A percentile compares a stretch with the other conserved stretches of the same genome.
Conservation (phyloP, 1,140 invertebrate genomes). For the Zaprionus africanus region DNA sequence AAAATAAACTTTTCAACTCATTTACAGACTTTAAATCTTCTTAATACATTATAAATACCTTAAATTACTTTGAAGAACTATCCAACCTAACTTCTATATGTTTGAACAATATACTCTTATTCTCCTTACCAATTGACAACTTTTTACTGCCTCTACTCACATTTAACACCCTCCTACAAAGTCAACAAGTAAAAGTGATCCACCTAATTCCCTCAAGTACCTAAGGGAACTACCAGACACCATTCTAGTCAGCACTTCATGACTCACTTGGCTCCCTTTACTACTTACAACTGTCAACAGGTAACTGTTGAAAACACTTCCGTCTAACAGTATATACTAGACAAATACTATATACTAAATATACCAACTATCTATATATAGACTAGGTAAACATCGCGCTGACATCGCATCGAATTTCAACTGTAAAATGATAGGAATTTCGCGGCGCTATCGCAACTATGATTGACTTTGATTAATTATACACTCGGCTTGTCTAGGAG, state of each 20-base stretch:
- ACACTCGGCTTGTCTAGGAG: not conserved
- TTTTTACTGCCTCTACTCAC: not conserved
- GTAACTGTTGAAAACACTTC: not conserved
- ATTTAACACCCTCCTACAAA: not conserved
- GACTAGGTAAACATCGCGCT: not conserved
- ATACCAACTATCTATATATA: conserved; percentile 1
- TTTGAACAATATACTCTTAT: not conserved
- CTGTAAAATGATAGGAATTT: conserved; percentile 1
- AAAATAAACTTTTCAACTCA: not conserved
- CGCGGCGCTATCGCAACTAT: conserved; percentile 18
- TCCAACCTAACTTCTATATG: too few species aligned
- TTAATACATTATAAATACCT: too few species aligned
- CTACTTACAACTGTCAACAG: not conserved
- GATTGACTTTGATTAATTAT: conserved; percentile 42
- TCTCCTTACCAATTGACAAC: not conserved
- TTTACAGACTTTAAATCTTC: too few species aligned
- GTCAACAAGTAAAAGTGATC: not conserved
- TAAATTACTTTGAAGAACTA: too few species aligned
- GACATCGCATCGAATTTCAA: not conserved
- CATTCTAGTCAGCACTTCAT: not conserved
- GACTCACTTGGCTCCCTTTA: not conserved
- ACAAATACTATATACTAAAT: not conserved
- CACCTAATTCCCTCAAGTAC: not conserved
- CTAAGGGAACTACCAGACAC: not conserved
- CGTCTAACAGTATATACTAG: not conserved